These are phyloP conservation scores for Sesamia nonagrioides DNA, from an alignment of 1,140 invertebrate genomes.

Conservation along the genomic window DNA sequence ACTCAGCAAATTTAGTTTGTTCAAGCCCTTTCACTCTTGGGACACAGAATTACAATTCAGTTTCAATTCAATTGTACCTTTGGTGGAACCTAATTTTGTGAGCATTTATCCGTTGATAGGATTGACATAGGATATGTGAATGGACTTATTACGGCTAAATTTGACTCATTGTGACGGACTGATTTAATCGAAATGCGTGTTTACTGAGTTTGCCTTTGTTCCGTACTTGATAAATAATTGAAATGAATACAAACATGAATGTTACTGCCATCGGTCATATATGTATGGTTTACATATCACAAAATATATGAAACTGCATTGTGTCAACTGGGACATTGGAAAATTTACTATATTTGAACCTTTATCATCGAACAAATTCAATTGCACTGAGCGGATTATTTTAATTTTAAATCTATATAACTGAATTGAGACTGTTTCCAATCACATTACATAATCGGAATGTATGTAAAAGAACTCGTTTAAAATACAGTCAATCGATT, in stretches of 20 bases:
- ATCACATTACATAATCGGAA: background rate
- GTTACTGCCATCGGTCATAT: background rate
- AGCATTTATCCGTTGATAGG: background rate
- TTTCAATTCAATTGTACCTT: background rate
- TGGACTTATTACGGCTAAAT: background rate
- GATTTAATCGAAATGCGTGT: background rate
- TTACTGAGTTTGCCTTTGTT: background rate
- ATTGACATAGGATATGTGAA: background rate
- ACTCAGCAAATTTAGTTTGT: slow-evolving; percentile 8
- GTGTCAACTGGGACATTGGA: too few species aligned
- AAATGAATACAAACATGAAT: background rate
- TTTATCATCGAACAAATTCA: too few species aligned
- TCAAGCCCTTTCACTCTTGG: background rate
- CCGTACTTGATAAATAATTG: background rate
- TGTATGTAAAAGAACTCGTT: slow-evolving; percentile 10
- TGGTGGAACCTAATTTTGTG: background rate
- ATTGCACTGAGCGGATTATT: too few species aligned
- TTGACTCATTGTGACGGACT: background rate
- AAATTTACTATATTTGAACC: too few species aligned
- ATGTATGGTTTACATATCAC: background rate
- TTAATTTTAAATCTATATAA: too few species aligned
- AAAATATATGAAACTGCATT: too few species aligned
- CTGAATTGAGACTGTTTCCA: background rate
- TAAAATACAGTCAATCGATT: slow-evolving; percentile 30
- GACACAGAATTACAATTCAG: slow-evolving; percentile 10